Conservation (phyloP, 2,888 invertebrate species). For the Geotrupes spiniger region DNA sequence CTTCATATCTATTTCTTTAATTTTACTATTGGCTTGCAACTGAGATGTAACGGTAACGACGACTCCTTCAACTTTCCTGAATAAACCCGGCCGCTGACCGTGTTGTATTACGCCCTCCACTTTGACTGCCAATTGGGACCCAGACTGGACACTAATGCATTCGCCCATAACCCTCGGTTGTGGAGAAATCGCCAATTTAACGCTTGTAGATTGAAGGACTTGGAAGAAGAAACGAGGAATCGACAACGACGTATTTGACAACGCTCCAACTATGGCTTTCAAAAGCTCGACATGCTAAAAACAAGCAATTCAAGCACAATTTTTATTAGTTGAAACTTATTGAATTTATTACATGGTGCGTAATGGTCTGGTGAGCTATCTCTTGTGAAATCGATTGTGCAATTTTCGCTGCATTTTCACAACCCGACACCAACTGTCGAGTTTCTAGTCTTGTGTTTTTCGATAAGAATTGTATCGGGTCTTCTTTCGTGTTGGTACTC, state of each 20-base stretch:
- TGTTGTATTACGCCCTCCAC: conserved; percentile 90
- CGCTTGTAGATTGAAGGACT: conserved; percentile 76
- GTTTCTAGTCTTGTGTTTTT: conserved; percentile 50
- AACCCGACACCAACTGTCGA: conserved; percentile 49
- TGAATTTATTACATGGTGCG: conserved; percentile 46
- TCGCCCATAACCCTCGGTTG: conserved; percentile 78
- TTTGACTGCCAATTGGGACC: conserved; percentile 85
- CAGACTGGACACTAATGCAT: conserved; percentile 77
- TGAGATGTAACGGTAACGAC: conserved; percentile 68
- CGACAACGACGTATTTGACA: conserved; percentile 63
- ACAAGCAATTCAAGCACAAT: conserved; percentile 3
- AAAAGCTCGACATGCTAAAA: conserved; percentile 56
- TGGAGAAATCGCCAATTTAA: conserved; percentile 78
- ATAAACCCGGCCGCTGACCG: conserved; percentile 64
- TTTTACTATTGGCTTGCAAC: conserved; percentile 51
- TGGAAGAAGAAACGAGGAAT: conserved; percentile 82
- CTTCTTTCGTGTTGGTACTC: conserved; percentile 40
- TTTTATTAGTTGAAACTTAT: background rate
- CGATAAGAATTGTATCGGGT: conserved; percentile 44
- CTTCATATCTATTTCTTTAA: conserved; percentile 44
- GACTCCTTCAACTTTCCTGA: conserved; percentile 68
- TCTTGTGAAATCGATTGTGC: conserved; percentile 44
- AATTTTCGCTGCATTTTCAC: conserved; percentile 47
- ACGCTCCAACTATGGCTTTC: conserved; percentile 60
- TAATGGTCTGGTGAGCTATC: conserved; percentile 46